Percentiles rank a stretch among this genome's conserved stretches.
Evolutionary conservation across 2,888 invertebrate genomes (phyloP).

Genomic region (Leucophora obtusa): DNA sequence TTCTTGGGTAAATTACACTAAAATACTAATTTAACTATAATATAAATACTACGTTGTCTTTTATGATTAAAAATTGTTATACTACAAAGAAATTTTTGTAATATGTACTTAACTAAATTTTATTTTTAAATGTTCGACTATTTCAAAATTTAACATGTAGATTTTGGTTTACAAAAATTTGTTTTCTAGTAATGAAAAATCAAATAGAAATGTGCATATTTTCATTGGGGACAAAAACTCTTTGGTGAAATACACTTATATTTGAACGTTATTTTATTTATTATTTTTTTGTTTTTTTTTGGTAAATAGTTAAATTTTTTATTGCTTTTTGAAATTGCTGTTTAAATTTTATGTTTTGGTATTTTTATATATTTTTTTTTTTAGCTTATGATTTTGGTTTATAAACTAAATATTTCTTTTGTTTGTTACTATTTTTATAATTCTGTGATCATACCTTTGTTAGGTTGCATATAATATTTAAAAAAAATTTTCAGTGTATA

Average conservation of each 20-base stretch:
- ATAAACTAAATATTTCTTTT: background rate
- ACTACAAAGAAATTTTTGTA: slow-evolving; percentile 28
- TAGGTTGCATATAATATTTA: background rate
- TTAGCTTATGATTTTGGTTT: slow-evolving; percentile 2
- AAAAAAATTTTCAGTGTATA: slow-evolving; percentile 26
- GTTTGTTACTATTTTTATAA: background rate
- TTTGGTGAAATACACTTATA: slow-evolving; percentile 45
- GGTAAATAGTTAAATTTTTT: slow-evolving; percentile 47
- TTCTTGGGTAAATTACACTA: slow-evolving; percentile 26
- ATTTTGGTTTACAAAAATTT: slow-evolving; percentile 27
- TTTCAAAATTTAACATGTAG: slow-evolving; percentile 32
- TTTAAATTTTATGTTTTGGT: slow-evolving; percentile 53
- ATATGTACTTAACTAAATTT: slow-evolving; percentile 32
- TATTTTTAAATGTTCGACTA: background rate
- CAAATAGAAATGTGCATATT: slow-evolving; percentile 32
- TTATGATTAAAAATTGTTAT: slow-evolving; percentile 3
- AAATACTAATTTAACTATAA: slow-evolving; percentile 43
- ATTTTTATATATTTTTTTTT: background rate
- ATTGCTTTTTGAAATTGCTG: slow-evolving; percentile 60
- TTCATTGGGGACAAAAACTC: slow-evolving; percentile 11
- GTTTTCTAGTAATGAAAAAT: slow-evolving; percentile 18
- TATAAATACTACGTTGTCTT: slow-evolving; percentile 34
- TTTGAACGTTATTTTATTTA: background rate
- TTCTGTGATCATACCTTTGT: slow-evolving; percentile 15
- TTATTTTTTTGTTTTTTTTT: slow-evolving; percentile 32